These are phyloP conservation scores for Vicugna pacos DNA, from an alignment of 2,113 vertebrate species.

Conservation along the genomic window DNA sequence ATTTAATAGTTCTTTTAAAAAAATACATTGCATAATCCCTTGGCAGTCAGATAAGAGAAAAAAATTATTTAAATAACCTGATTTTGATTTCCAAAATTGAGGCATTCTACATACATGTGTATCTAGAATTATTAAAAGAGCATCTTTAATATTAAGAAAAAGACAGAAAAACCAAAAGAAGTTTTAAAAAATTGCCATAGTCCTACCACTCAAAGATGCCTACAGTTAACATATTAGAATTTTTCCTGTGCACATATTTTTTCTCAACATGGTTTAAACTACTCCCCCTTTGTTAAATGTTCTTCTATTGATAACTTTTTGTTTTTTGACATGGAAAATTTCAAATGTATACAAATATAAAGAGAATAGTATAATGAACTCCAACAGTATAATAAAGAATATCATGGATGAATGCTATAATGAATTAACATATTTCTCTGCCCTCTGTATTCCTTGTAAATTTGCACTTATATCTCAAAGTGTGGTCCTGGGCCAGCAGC, in stretches of 20 bases:
- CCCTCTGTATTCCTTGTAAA: background rate
- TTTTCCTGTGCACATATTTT: background rate
- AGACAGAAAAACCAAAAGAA: background rate
- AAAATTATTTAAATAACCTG: background rate
- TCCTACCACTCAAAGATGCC: background rate
- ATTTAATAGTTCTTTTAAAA: slow-evolving; percentile 19
- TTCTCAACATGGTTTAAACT: background rate
- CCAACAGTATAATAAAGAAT: background rate
- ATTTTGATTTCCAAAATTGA: slow-evolving; percentile 50
- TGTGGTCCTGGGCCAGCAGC: background rate
- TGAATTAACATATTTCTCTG: background rate
- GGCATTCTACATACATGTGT: background rate
- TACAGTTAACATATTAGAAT: background rate
- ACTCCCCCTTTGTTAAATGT: background rate
- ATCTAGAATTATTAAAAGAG: slow-evolving; percentile 25
- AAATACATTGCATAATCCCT: background rate
- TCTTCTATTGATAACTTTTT: background rate
- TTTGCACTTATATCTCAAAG: background rate
- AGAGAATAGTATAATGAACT: background rate
- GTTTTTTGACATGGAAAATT: background rate
- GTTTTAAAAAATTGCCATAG: background rate
- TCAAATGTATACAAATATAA: background rate
- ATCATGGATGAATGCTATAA: background rate
- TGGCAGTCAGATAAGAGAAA: slow-evolving; percentile 21
- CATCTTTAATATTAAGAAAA: background rate